Percentiles rank a stretch among this genome's conserved stretches.
phyloP scores from a whole-genome alignment of 2,888 invertebrate genomes.

The Gryllus longicercus region DNA sequence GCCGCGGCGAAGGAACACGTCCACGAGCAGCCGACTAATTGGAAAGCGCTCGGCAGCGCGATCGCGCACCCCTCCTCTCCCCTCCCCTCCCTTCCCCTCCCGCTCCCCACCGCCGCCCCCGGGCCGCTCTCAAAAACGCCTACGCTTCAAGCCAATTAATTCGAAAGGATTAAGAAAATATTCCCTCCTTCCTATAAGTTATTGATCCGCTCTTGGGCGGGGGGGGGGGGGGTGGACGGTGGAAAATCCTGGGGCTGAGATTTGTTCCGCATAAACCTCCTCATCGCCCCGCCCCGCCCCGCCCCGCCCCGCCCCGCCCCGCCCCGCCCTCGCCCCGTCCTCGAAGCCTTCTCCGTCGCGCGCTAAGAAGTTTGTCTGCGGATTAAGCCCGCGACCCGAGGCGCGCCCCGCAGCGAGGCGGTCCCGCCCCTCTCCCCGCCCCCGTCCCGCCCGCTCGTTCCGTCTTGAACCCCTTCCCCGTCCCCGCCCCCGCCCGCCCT shows the following conservation, averaged over 20 bases:
- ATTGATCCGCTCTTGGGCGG: background rate
- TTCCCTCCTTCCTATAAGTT: slow-evolving; percentile 2
- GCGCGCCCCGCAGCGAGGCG: background rate
- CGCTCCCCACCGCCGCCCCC: background rate
- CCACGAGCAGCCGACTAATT: background rate
- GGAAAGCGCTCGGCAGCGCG: background rate
- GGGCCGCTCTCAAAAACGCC: slow-evolving; percentile 2
- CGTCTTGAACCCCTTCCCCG: background rate
- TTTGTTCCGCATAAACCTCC: slow-evolving; percentile 1
- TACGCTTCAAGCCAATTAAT: slow-evolving; percentile 17
- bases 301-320: background rate
- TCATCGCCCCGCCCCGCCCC: background rate
- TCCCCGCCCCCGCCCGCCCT: background rate
- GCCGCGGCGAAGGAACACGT: too few relatives aligned
- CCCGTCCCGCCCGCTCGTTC: background rate
- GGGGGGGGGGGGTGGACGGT: background rate
- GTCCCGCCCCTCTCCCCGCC: background rate
- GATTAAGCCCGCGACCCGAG: slow-evolving; percentile 21
- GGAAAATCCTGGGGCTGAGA: background rate
- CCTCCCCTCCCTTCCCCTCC: background rate
- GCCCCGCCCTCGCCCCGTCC: background rate
- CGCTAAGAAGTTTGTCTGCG: slow-evolving; percentile 23
- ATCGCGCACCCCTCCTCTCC: background rate
- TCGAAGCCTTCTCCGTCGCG: background rate
- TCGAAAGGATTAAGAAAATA: background rate